These are phyloP conservation scores for Pyrocephalus nanus DNA, from an alignment of 2,797 vertebrate genomes.

Conservation along the genomic window DNA sequence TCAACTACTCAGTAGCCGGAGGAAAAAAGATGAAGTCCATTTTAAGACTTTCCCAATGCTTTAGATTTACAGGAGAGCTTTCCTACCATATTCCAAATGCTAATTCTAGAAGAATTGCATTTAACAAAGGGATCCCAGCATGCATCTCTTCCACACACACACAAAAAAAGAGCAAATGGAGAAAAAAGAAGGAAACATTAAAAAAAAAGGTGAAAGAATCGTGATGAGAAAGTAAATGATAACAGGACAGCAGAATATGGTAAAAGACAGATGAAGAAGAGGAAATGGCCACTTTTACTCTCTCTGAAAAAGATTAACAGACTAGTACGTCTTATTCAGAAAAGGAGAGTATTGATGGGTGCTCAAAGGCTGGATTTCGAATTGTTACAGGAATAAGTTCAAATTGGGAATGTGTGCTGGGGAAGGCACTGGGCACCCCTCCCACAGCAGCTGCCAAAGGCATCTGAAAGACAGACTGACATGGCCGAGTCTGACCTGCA, in stretches of 20 bases:
- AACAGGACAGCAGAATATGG: not conserved
- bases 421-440: not conserved
- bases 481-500: accelerated
- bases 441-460: not conserved
- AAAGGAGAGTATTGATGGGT: not conserved
- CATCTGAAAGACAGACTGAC: accelerated
- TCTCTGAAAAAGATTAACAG: not conserved
- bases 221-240: not conserved
- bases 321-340: not conserved
- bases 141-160: not conserved
- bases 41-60: not conserved
- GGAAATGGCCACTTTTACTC: not conserved
- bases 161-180: not conserved
- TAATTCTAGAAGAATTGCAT: not conserved
- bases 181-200: not conserved
- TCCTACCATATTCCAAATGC: not conserved
- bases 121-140: not conserved
- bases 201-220: not conserved
- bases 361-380: not conserved
- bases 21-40: not conserved
- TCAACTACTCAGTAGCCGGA: not conserved
- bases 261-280: not conserved
- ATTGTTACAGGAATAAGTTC: not conserved
- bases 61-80: not conserved
- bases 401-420: not conserved